A percentile compares a stretch with the other conserved stretches of the same genome.
Evolutionary conservation across 1,140 invertebrate genomes (phyloP).

Genomic region (Ceratina japonica): DNA sequence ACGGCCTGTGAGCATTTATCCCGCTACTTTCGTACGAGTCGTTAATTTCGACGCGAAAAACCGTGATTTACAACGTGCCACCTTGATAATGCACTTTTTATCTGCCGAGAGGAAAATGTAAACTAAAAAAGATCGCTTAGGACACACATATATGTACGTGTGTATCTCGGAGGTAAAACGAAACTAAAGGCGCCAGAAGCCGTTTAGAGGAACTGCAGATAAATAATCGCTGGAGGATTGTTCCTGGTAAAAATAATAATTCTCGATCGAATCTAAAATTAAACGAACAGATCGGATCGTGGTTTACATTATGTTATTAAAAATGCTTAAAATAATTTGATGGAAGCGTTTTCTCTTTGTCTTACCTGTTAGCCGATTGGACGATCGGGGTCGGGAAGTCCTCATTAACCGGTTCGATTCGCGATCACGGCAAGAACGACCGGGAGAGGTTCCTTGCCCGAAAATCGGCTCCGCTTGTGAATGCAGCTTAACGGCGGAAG

Average conservation of each 20-base stretch:
- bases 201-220: no score
- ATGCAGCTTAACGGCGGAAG: conserved; percentile 65
- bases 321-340: background rate
- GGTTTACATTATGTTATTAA: background rate
- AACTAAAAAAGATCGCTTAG: no score
- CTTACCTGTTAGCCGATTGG: conserved; percentile 63
- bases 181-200: background rate
- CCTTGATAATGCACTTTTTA: background rate
- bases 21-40: conserved; percentile 39
- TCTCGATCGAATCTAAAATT: background rate
- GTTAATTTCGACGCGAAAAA: conserved; percentile 34
- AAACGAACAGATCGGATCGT: background rate
- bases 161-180: background rate
- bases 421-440: conserved; percentile 37
- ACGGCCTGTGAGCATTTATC: conserved; percentile 41
- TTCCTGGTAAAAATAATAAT: background rate
- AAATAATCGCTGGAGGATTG: background rate
- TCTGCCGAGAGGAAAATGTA: background rate
- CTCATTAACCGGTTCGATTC: conserved; percentile 59
- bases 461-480: conserved; percentile 59
- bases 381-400: conserved; percentile 56
- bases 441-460: conserved; percentile 42
- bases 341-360: background rate
- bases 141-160: no score
- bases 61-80: conserved; percentile 1